phyloP scores from a whole-genome alignment of 2,888 invertebrate genomes.

The Drosophila nigricruria region DNA sequence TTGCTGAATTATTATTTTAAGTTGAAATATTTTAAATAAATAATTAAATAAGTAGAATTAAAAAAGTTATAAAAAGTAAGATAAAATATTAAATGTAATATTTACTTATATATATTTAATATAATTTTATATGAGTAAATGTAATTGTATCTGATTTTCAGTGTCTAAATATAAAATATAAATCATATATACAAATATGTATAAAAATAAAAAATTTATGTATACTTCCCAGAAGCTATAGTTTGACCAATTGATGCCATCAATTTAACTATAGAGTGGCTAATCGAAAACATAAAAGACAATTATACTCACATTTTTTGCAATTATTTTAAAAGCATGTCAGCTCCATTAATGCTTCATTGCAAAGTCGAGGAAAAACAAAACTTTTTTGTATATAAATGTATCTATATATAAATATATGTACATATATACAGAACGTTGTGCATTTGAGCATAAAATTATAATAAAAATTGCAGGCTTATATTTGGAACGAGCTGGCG shows the following conservation, averaged over 20 bases:
- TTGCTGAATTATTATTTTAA: background rate
- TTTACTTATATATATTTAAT: too few species aligned
- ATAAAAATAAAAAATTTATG: background rate
- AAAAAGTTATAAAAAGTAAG: background rate
- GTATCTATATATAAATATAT: constrained; percentile 14
- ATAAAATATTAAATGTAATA: background rate
- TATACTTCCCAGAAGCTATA: background rate
- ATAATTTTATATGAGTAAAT: too few species aligned
- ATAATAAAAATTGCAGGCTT: constrained; percentile 71
- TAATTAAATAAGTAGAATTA: background rate
- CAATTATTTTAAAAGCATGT: constrained; percentile 74
- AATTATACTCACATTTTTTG: constrained; percentile 31
- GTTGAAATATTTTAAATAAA: background rate
- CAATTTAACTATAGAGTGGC: constrained; percentile 1
- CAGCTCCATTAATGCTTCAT: constrained; percentile 56
- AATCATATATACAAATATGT: background rate
- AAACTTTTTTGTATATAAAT: constrained; percentile 33
- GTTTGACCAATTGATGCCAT: constrained; percentile 3
- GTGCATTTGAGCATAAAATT: constrained; percentile 74
- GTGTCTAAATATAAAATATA: background rate
- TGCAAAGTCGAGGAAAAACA: constrained; percentile 41
- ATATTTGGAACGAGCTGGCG: constrained; percentile 18
- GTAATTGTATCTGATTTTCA: too few species aligned
- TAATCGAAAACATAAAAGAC: constrained; percentile 12
- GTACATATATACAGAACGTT: constrained; percentile 28